Conservation (phyloP, 1,140 invertebrate species). For the Neodiprion lecontei region DNA sequence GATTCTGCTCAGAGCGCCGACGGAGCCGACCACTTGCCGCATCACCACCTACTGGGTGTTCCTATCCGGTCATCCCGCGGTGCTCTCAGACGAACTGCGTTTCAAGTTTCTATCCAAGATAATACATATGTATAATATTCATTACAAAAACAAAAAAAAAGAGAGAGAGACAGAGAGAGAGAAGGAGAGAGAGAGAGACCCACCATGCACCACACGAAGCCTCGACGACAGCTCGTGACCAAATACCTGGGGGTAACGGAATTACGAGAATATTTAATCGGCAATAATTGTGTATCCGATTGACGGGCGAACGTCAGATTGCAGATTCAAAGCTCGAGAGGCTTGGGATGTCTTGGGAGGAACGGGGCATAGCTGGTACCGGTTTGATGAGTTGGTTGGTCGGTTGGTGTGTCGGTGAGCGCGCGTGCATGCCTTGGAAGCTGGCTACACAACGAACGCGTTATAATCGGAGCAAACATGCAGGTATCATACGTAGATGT, state of each 20-base stretch:
- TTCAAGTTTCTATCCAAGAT: neutral
- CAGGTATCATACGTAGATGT: conserved; percentile 5
- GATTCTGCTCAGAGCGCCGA: neutral
- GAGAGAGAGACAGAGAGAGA: too few species aligned
- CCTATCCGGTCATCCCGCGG: neutral
- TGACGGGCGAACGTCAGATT: conserved; percentile 1
- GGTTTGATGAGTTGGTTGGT: neutral
- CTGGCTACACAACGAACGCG: neutral
- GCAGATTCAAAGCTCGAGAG: neutral
- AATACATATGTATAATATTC: neutral
- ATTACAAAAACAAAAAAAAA: neutral
- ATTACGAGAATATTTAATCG: conserved; percentile 1
- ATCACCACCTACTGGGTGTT: conserved; percentile 2
- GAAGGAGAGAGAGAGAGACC: too few species aligned
- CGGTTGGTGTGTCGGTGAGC: neutral
- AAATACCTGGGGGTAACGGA: neutral
- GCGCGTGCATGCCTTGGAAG: neutral
- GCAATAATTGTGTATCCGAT: conserved; percentile 7
- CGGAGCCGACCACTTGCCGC: neutral
- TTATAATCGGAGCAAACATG: conserved; percentile 1
- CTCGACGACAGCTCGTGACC: neutral
- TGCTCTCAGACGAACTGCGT: neutral
- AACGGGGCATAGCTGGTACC: neutral
- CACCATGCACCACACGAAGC: neutral
- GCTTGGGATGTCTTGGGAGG: neutral